Evolutionary conservation across 2,797 vertebrate genomes (phyloP), one percentile per base, ranked within the genome.

Genomic region (Gastrophryne carolinensis): DNA sequence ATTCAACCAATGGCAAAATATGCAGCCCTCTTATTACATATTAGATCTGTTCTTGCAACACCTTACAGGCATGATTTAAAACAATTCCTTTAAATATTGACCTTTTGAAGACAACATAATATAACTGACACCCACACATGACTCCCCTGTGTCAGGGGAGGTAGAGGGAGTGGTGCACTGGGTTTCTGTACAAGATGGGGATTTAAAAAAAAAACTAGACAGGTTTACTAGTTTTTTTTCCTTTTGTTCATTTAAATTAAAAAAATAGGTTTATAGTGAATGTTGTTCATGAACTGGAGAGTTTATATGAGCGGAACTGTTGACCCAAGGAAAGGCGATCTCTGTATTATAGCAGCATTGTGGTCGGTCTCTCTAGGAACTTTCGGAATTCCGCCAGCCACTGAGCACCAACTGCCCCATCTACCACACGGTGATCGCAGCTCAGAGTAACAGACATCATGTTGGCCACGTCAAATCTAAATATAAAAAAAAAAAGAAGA

Each of bases 351-450:
- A 98, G 89, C 87, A 98, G 88, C 97, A 98, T 98, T 72, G 91
- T 98, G 82, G 93, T 67, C 0, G 97, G 97, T 80, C 94, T 98
- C 86, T 99, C 97, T 84, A 99, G 86, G 84, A 97, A 94, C 81
- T 91, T 96, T 83, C 94, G 95, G 90, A 99, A 99, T 83, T 98
- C 97, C 0, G 95, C 93, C 52, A 99, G 94, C 97, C 97, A 99
- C 88, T 98, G 97, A 0, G 97, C 97, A 3, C 97, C 96, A 13
- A 98, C 95, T 0, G 97, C 96, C 54, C 97, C 97, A 0, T 99
- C 97, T 75, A 98, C 97, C 73, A 98, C 97, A 13, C 96, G 91
- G 79, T 98, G 97, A 82, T 99, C 97, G 81, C 97, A 98, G 85
- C 97, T 98, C 72, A 99, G 92, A 0, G 97, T 99, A 78, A 99